A percentile compares a stretch with the other conserved stretches of the same genome.
phyloP scores from a whole-genome alignment of 1,140 invertebrate species.

The Aradophagus sp. region DNA sequence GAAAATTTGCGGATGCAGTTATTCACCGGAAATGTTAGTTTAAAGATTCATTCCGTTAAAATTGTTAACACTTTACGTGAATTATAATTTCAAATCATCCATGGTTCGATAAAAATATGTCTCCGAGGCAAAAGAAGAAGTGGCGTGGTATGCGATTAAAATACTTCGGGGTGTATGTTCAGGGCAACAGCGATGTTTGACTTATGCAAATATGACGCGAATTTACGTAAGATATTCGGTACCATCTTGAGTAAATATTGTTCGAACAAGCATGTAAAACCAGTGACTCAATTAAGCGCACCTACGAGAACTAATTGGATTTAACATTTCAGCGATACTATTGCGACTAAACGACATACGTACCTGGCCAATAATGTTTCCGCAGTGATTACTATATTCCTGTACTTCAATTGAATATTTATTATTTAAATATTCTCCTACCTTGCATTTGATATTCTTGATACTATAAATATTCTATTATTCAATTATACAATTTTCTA shows the following conservation, averaged over 20 bases:
- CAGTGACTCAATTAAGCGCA: constrained; percentile 33
- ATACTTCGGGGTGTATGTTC: constrained; percentile 4
- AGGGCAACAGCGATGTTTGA: constrained; percentile 4
- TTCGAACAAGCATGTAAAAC: constrained; percentile 38
- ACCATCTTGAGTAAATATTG: constrained; percentile 32
- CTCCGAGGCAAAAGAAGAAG: neutral
- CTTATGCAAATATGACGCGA: constrained; percentile 25
- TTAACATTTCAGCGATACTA: constrained; percentile 21
- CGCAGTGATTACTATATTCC: no score
- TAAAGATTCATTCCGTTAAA: no score
- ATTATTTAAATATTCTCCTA: no score
- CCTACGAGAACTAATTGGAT: constrained; percentile 29
- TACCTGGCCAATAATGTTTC: no score
- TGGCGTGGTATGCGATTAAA: neutral
- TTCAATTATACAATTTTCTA: no score
- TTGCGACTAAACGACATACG: no score
- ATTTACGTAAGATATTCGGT: constrained; percentile 30
- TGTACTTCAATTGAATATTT: no score
- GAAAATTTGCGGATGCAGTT: no score
- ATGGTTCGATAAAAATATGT: neutral
- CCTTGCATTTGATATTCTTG: no score
- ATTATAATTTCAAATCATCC: neutral
- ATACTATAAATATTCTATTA: no score
- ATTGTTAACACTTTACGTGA: neutral
- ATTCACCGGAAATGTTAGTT: no score